Percentiles rank a stretch among this genome's conserved stretches.
These are phyloP conservation scores for Acromyrmex echinatior DNA, from an alignment of 1,140 invertebrate genomes.

Conservation along the genomic window DNA sequence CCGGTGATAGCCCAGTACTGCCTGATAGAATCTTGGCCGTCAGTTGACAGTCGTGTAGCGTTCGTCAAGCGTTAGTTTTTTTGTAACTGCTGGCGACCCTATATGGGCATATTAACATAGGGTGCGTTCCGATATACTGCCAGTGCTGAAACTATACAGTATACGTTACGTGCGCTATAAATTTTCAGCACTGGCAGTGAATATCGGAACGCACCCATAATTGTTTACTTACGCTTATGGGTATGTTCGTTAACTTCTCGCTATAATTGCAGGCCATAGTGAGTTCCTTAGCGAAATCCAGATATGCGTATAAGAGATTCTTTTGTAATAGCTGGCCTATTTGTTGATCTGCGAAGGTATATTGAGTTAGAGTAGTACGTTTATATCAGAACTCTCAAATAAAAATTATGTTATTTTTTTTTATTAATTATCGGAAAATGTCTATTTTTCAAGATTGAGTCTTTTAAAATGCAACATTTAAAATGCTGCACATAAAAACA, in stretches of 20 bases:
- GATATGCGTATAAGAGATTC: constrained; percentile 91
- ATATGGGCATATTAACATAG: not conserved
- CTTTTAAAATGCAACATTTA: not conserved
- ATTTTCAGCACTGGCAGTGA: too few species aligned
- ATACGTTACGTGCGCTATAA: too few species aligned
- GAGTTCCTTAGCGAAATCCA: constrained; percentile 90
- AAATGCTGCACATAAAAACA: not conserved
- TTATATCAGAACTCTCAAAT: not conserved
- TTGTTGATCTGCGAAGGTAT: constrained; percentile 92
- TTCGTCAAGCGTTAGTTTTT: too few species aligned
- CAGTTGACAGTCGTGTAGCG: too few species aligned
- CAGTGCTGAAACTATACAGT: too few species aligned
- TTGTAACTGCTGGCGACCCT: too few species aligned
- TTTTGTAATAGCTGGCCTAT: constrained; percentile 93
- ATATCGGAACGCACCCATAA: not conserved
- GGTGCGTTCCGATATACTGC: too few species aligned
- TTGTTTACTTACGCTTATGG: constrained; percentile 88
- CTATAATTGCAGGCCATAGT: constrained; percentile 91
- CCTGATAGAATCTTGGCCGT: too few species aligned
- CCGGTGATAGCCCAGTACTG: too few species aligned
- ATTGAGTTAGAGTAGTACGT: constrained; percentile 1
- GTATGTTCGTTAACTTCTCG: constrained; percentile 90
- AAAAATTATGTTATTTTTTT: constrained; percentile 3
- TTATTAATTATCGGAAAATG: not conserved
- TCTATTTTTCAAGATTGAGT: not conserved